These are phyloP conservation scores for Phalacrocorax brasilianus DNA, from an alignment of 2,113 vertebrate species.

Conservation along the genomic window DNA sequence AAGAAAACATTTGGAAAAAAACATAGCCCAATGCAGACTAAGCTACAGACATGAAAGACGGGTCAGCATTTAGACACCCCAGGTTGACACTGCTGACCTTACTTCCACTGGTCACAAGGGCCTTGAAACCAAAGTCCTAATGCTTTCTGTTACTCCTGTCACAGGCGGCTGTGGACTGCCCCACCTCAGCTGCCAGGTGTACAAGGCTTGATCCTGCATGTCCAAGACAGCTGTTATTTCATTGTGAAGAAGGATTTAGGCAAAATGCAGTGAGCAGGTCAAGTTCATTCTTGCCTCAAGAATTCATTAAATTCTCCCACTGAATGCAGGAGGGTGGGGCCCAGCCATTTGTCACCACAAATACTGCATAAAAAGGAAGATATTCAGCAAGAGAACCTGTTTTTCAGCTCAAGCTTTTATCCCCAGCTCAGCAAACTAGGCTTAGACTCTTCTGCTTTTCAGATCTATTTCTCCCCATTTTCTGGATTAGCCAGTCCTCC, in stretches of 20 bases:
- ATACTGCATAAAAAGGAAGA: conserved; percentile 26
- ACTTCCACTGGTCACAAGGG: background rate
- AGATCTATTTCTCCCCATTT: background rate
- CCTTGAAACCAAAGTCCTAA: background rate
- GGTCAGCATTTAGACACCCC: background rate
- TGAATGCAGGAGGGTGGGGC: conserved; percentile 45
- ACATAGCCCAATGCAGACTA: background rate
- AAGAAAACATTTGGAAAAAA: background rate
- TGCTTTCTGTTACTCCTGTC: background rate
- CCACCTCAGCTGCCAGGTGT: background rate
- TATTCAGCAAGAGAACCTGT: conserved; percentile 33
- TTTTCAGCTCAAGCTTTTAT: conserved; percentile 37
- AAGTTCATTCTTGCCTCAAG: conserved; percentile 62
- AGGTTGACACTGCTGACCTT: background rate
- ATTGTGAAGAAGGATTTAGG: background rate
- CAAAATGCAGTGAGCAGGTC: background rate
- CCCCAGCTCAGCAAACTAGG: background rate
- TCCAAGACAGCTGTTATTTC: background rate
- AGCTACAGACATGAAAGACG: background rate
- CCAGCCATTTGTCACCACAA: conserved; percentile 50
- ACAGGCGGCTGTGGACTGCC: background rate
- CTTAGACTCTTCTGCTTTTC: background rate
- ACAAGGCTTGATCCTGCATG: background rate
- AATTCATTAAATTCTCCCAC: conserved; percentile 34
- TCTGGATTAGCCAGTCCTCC: background rate